Base-by-base conservation (phyloP, 2,113 vertebrate genomes). In the Pavo muticus region DNA sequence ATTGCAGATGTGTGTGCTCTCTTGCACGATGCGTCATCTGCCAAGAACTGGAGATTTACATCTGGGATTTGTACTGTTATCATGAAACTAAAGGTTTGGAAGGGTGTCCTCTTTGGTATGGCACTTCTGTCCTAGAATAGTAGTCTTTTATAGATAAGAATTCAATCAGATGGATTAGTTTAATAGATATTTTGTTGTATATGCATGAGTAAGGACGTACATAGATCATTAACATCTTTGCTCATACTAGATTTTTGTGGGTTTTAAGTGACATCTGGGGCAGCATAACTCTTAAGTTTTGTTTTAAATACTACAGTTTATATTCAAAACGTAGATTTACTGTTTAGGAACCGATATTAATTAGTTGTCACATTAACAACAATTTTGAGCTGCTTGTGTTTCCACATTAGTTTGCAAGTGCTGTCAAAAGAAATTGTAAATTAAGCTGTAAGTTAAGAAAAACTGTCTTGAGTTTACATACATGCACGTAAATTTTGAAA, bases 41-140 rank as follows among this genome's bases (percentile, higher is more conserved):
- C 97, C 94, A 96, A 93, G 92, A 96, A 68, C 91, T 96, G 92
- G 96, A 97, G 94, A 97, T 98, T 95, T 96, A 70, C 96, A 92
- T 96, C 96, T 96, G 90, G 90, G 94, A 96, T 97, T 97, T 97
- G 57, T 97, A 81, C 95, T 87, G 80, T 97, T 97, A 84, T 90
- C 20, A 3, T 96, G 90, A 88, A 96, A 87, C 88, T 94, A 96
- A 97, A 97, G 84, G 88, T 97, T 98, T 96, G 97, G 95, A 97
- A 97, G 94, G 87, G 77, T 85, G 90, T 96, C 96, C 70, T 96
- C 69, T 96, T 77, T 27, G 11, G 88, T 87, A 91, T 97, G 95
- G 91, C 72, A 91, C 85, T 97, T 96, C 87, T 90, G 95, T 72
- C 74, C 70, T 95, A 88, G 84, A 91, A 84, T 60, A 97, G 86